These are phyloP conservation scores for Drosophila emarginata DNA, from an alignment of 2,888 invertebrate genomes.

Conservation along the genomic window DNA sequence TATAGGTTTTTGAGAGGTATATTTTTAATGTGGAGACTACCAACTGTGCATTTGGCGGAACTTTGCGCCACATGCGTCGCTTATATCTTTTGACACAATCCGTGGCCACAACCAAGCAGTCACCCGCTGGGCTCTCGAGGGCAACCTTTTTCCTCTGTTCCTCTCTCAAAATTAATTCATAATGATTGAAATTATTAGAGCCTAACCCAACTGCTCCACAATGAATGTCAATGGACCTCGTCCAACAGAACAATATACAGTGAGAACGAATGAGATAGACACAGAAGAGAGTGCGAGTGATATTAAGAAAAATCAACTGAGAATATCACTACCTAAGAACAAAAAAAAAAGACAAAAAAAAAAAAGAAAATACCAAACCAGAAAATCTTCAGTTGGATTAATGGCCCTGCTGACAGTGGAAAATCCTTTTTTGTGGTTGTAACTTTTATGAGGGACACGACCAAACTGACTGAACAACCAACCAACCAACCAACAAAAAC, in stretches of 20 bases:
- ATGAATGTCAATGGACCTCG: conserved; percentile 26
- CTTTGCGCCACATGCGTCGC: conserved; percentile 76
- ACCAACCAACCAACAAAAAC: conserved; percentile 5
- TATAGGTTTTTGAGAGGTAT: conserved; percentile 12
- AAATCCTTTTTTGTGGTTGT: conserved; percentile 70
- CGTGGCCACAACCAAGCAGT: conserved; percentile 58
- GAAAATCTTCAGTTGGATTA: conserved; percentile 56
- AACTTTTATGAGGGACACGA: conserved; percentile 60
- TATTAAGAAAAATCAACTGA: neutral
- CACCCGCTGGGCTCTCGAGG: conserved; percentile 72
- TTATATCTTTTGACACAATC: conserved; percentile 74
- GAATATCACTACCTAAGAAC: conserved; percentile 19
- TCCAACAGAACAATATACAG: neutral
- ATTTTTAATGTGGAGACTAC: conserved; percentile 46
- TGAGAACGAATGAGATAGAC: neutral
- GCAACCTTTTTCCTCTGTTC: conserved; percentile 61
- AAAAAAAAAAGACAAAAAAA: conserved; percentile 15
- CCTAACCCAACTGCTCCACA: conserved; percentile 42
- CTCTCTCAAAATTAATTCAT: conserved; percentile 68
- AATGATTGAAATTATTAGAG: conserved; percentile 75
- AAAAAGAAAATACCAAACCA: conserved; percentile 17
- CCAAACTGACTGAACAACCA: conserved; percentile 34
- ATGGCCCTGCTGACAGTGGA: conserved; percentile 70
- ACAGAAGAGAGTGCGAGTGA: neutral
- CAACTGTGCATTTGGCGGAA: conserved; percentile 77